phyloP scores from a whole-genome alignment of 2,797 vertebrate species.

The Sparus aurata region DNA sequence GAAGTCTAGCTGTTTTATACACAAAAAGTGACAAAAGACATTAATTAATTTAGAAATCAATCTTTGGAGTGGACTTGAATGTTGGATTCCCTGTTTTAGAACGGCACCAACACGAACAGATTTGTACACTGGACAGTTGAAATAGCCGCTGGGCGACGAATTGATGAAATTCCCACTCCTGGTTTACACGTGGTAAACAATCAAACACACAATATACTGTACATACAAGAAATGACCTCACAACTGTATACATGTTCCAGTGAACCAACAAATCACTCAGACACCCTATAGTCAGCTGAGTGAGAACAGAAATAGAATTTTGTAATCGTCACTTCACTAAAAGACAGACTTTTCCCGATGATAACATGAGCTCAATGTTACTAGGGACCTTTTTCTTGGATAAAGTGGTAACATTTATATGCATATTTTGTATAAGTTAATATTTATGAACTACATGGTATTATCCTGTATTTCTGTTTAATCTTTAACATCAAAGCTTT shows the following conservation, averaged over 20 bases:
- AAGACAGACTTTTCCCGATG: background rate
- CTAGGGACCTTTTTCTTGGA: background rate
- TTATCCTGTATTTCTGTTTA: background rate
- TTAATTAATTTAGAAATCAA: background rate
- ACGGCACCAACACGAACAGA: background rate
- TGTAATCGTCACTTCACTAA: background rate
- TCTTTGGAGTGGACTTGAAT: background rate
- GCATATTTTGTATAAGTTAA: background rate
- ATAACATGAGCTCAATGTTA: background rate
- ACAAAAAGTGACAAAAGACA: background rate
- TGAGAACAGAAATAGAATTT: background rate
- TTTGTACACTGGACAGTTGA: background rate
- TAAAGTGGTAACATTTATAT: background rate
- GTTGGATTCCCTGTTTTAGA: conserved; percentile 1
- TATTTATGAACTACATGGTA: background rate
- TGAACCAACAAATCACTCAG: too few species aligned
- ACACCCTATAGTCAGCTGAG: background rate
- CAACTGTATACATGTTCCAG: background rate
- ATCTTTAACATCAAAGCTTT: background rate
- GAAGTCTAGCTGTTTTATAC: background rate
- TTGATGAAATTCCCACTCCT: background rate
- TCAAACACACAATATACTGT: background rate
- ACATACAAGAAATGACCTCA: background rate
- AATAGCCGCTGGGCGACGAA: background rate
- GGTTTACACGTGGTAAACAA: background rate